A percentile compares a stretch with the other conserved stretches of the same genome.
Conservation (phyloP, 2,888 invertebrate genomes). For the Matsumyia berberina region DNA sequence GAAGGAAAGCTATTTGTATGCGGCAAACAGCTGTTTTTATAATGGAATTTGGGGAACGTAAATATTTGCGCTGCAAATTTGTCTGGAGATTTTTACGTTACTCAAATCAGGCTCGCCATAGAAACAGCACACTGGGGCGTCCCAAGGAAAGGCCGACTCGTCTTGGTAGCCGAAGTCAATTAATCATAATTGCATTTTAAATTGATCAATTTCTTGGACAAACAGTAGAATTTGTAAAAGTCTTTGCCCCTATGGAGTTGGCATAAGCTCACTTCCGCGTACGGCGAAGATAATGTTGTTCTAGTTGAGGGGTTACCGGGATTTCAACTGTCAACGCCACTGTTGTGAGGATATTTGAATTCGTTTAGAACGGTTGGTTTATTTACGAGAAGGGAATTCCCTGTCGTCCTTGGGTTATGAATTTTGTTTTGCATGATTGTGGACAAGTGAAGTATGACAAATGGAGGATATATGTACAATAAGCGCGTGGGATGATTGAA, state of each 20-base stretch:
- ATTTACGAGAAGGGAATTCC: conserved; percentile 33
- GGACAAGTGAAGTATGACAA: conserved; percentile 37
- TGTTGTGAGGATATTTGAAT: conserved; percentile 42
- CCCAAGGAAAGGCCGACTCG: no score
- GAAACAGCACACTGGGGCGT: no score
- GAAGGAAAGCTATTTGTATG: conserved; percentile 37
- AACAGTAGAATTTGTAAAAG: no score
- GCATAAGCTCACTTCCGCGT: no score
- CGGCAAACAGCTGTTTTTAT: conserved; percentile 60
- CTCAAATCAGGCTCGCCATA: neutral
- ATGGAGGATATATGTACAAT: conserved; percentile 22
- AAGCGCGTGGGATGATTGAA: conserved; percentile 12
- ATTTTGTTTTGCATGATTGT: conserved; percentile 49
- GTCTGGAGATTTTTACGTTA: conserved; percentile 50
- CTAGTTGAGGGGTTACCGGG: conserved; percentile 5
- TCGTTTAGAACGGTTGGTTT: conserved; percentile 51
- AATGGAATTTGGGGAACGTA: conserved; percentile 50
- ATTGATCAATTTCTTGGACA: neutral
- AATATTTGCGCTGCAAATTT: conserved; percentile 61
- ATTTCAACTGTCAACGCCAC: conserved; percentile 22
- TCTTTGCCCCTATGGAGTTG: no score
- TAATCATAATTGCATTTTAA: neutral
- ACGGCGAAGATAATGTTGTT: conserved; percentile 28
- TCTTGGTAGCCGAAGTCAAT: no score
- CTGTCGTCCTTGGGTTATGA: conserved; percentile 45